Evolutionary conservation across 2,113 vertebrate species (phyloP).

Genomic region (Oncorhynchus gorbuscha): DNA sequence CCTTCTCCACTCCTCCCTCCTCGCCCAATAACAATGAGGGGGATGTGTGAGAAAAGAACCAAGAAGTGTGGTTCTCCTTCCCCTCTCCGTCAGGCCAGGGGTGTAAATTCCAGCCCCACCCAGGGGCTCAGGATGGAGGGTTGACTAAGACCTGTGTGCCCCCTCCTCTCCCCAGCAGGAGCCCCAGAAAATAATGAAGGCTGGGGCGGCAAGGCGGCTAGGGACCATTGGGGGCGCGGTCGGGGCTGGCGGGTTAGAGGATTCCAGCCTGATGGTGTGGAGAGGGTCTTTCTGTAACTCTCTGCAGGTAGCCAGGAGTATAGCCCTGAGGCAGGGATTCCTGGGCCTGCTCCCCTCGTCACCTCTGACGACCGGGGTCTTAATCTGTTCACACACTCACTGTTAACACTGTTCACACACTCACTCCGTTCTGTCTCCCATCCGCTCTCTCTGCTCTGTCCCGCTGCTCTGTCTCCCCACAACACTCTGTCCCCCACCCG

Average conservation of each 20-base stretch:
- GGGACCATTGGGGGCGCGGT: constrained; percentile 4
- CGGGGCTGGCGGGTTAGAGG: constrained; percentile 27
- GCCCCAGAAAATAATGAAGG: constrained; percentile 92
- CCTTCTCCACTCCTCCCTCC: neutral
- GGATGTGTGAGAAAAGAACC: constrained; percentile 73
- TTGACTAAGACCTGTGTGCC: constrained; percentile 78
- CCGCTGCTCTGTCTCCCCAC: constrained; percentile 1
- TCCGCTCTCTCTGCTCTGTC: constrained; percentile 5
- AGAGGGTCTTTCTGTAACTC: constrained; percentile 78
- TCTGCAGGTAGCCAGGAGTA: constrained; percentile 76
- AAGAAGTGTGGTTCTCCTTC: constrained; percentile 72
- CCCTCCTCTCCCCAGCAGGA: constrained; percentile 79
- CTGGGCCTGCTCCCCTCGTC: constrained; percentile 86
- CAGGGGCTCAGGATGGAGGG: constrained; percentile 79
- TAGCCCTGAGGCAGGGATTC: constrained; percentile 83
- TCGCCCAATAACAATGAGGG: constrained; percentile 74
- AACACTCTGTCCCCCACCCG: neutral
- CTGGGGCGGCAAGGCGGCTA: constrained; percentile 78
- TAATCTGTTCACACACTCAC: constrained; percentile 69
- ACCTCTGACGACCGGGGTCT: constrained; percentile 87
- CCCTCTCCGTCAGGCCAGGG: constrained; percentile 81
- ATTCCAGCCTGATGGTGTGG: constrained; percentile 82
- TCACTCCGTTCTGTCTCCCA: neutral
- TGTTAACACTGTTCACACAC: constrained; percentile 26
- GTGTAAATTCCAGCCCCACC: constrained; percentile 91